A percentile compares a stretch with the other conserved stretches of the same genome.
Conservation (phyloP, 1,140 invertebrate genomes). For the Maconellicoccus hirsutus region DNA sequence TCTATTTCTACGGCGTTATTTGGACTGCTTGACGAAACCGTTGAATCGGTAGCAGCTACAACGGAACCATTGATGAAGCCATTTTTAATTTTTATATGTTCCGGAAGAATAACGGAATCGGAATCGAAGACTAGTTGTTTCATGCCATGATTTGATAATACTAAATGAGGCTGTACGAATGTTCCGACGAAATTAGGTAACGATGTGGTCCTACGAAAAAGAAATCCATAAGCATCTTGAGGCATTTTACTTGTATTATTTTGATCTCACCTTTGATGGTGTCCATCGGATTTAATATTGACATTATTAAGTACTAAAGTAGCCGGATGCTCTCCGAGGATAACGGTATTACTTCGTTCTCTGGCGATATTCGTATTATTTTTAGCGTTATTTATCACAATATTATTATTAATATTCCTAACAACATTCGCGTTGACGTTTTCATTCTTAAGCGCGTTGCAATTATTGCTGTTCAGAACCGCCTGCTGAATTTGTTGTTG, state of each 20-base stretch:
- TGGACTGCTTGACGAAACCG: not conserved
- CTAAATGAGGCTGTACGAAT: conserved; percentile 30
- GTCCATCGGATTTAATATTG: conserved; percentile 27
- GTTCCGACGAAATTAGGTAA: conserved; percentile 42
- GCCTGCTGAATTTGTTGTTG: conserved; percentile 28
- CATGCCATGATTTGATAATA: conserved; percentile 10
- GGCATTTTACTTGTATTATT: no score
- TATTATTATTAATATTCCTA: conserved; percentile 30
- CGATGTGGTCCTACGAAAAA: conserved; percentile 36
- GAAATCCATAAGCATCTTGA: conserved; percentile 22
- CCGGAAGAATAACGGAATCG: not conserved
- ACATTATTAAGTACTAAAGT: conserved; percentile 37
- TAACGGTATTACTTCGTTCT: conserved; percentile 27
- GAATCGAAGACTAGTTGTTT: conserved; percentile 11
- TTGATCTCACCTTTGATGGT: not conserved
- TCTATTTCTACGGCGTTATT: not conserved
- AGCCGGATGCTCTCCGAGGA: conserved; percentile 30
- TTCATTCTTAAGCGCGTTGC: conserved; percentile 34
- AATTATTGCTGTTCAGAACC: conserved; percentile 24
- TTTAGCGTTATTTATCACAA: conserved; percentile 28
- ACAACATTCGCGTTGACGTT: conserved; percentile 24
- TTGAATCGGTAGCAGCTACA: not conserved
- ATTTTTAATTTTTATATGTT: conserved; percentile 5
- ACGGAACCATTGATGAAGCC: conserved; percentile 15
- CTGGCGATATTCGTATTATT: conserved; percentile 27